Evolutionary conservation across 1,140 invertebrate species (phyloP), one percentile per base, ranked within the genome.

Genomic region (Anagrus nilaparvatae): DNA sequence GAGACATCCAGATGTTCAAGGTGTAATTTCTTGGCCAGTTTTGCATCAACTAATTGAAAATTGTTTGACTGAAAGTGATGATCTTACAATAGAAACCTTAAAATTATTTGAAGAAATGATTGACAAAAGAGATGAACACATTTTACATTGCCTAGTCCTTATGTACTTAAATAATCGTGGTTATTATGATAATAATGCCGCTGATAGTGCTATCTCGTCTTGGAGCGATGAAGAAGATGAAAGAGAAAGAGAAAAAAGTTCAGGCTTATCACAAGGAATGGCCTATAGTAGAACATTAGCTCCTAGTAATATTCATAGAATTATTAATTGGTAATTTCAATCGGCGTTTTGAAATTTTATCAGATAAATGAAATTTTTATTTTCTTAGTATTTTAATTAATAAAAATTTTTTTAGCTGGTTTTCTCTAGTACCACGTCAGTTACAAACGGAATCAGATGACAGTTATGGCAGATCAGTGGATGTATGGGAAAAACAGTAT

Each of bases 381-480:
- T 17, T 3, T 40, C 9, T 7, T 27, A 7, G 21, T 13, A 31
- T 10, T 35, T 44, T 27, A 16, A 20, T 12, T 30, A 25, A 36
- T 43, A 19, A 35, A 14, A 4, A 25, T 48, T 23, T 43, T 47
- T 50, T 28, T 71, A 72, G 31, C 63, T 78, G 76, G 59, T 78
- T 82, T 56, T 69, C 76, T 28, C 53, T 87, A 35, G 58, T 85
- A 47, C 82, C 82, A 44, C 72, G 81, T 43, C 77, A 78, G 44
- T 56, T 84, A 7, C 78, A 82, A 53, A 81, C 79, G 5, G 77
- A 79, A 50, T 66, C 71, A 1, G 72, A 74, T 25, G 72, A 74
- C 40, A 81, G 81, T 51, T 87, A 84, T 62, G 79, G 84, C 47
- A 77, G 81, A 52, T 87, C 86, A 55, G 75, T 86, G 60, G 64